phyloP scores from a whole-genome alignment of 2,888 invertebrate genomes.

The Hanleya hanleyi region DNA sequence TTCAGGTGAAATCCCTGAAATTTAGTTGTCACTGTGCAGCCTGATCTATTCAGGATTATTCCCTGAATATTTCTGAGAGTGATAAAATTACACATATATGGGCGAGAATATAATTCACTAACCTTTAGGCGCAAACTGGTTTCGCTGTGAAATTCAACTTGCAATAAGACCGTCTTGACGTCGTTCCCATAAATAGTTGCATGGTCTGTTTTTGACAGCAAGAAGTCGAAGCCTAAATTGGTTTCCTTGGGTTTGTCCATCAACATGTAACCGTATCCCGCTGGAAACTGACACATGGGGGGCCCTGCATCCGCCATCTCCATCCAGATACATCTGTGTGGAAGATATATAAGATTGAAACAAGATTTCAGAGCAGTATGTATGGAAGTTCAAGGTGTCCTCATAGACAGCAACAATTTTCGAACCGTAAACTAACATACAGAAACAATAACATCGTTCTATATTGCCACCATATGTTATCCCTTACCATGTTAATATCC shows the following conservation, averaged over 20 bases:
- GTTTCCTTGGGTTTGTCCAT: neutral
- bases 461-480: too few relatives aligned
- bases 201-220: neutral
- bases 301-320: neutral
- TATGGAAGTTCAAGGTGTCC: too few relatives aligned
- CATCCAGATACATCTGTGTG: neutral
- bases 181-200: neutral
- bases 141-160: neutral
- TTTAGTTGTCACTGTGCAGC: too few relatives aligned
- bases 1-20: too few relatives aligned
- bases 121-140: neutral
- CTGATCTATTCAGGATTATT: too few relatives aligned
- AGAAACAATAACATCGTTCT: too few relatives aligned
- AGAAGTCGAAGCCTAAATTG: neutral
- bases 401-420: too few relatives aligned
- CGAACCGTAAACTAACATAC: too few relatives aligned
- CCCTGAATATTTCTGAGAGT: too few relatives aligned
- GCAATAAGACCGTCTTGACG: neutral
- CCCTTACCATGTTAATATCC: too few relatives aligned
- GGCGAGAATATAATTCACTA: neutral
- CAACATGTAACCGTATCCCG: neutral
- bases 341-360: too few relatives aligned
- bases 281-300: neutral
- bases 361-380: too few relatives aligned
- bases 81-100: neutral